These are phyloP conservation scores for Pollenia labialis DNA, from an alignment of 2,888 invertebrate genomes.

Conservation along the genomic window DNA sequence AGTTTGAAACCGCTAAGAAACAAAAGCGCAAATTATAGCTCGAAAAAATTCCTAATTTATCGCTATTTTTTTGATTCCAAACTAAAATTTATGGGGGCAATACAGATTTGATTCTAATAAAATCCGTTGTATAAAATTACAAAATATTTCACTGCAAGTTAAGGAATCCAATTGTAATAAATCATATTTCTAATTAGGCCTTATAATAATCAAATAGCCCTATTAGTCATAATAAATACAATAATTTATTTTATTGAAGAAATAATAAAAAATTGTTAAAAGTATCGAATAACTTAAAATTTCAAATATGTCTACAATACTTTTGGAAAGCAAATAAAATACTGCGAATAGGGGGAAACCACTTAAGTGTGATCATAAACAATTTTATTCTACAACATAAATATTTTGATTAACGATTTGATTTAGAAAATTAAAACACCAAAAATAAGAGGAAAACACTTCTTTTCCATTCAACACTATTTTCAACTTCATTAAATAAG, in stretches of 20 bases:
- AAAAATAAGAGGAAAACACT: not conserved
- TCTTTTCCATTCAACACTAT: constrained; percentile 44
- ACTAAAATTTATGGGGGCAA: not conserved
- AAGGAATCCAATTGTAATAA: constrained; percentile 13
- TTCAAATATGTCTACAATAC: constrained; percentile 28
- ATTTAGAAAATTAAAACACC: constrained; percentile 52
- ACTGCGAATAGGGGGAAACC: constrained; percentile 24
- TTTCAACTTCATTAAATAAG: constrained; percentile 72
- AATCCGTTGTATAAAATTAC: not conserved
- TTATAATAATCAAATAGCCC: constrained; percentile 19
- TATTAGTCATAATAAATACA: constrained; percentile 50
- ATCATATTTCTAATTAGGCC: constrained; percentile 49
- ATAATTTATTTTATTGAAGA: constrained; percentile 47
- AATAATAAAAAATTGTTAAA: constrained; percentile 39
- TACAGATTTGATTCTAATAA: not conserved
- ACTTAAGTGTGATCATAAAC: constrained; percentile 58
- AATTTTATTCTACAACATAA: constrained; percentile 51
- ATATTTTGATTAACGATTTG: constrained; percentile 71
- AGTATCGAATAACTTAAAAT: constrained; percentile 52
- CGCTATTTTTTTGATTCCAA: no score
- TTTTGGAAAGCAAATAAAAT: constrained; percentile 10
- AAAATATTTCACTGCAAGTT: not conserved
- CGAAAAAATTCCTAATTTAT: no score
- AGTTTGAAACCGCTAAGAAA: no score
- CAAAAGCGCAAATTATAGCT: no score